phyloP scores from a whole-genome alignment of 2,888 invertebrate species.

The Pristionchus maxplancki region DNA sequence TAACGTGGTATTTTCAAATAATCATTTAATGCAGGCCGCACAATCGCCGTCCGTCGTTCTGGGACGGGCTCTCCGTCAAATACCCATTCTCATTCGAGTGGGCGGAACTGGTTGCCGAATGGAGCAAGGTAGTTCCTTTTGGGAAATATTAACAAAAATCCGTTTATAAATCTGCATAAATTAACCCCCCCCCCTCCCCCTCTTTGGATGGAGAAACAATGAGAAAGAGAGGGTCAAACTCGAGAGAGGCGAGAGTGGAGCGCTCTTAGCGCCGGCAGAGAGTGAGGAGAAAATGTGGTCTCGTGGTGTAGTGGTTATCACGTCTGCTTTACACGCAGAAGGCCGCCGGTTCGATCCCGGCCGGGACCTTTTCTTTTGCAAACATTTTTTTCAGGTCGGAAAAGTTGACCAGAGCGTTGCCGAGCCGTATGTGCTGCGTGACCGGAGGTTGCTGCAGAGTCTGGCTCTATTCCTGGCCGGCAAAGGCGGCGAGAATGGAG shows the following conservation, averaged over 20 bases:
- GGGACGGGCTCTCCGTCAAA: conserved; percentile 63
- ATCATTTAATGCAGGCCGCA: conserved; percentile 54
- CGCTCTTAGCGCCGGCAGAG: not conserved
- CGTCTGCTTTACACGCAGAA: conserved; percentile 40
- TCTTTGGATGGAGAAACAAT: too few relatives aligned
- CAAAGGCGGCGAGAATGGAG: conserved; percentile 45
- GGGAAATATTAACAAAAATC: too few relatives aligned
- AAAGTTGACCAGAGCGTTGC: not conserved
- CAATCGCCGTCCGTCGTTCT: conserved; percentile 66
- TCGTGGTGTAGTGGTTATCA: conserved; percentile 44
- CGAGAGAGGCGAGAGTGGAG: not conserved
- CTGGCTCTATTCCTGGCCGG: conserved; percentile 52
- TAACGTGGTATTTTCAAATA: too few relatives aligned
- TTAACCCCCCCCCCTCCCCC: too few relatives aligned
- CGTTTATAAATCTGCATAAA: too few relatives aligned
- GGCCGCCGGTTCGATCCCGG: conserved; percentile 44
- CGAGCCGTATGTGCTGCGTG: conserved; percentile 54
- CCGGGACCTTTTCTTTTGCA: conserved; percentile 24
- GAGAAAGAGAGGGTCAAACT: not conserved
- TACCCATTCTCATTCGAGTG: conserved; percentile 65
- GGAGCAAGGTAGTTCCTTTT: conserved; percentile 51
- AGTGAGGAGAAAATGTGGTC: not conserved
- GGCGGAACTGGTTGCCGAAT: conserved; percentile 59
- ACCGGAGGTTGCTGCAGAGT: conserved; percentile 49
- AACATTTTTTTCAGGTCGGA: not conserved